Evolutionary conservation across 2,797 vertebrate species (phyloP), one percentile per base, ranked within the genome.

Genomic region (Myiotriccus ornatus): DNA sequence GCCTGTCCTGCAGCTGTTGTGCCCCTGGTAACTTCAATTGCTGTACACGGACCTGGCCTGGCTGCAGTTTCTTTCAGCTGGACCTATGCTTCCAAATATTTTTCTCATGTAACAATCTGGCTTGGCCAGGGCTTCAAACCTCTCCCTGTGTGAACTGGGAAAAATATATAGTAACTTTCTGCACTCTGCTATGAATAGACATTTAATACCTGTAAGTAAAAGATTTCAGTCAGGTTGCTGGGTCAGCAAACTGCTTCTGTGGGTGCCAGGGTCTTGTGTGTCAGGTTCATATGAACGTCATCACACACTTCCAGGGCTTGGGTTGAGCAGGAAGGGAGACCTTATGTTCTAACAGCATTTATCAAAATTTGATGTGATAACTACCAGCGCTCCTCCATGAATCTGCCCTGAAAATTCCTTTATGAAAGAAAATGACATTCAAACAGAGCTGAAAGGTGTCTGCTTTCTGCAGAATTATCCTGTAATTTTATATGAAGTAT

Each of bases 1-100:
- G 43, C 71, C 79, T 95, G 84, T 96, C 92, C 67, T 97, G 87
- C 97, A 97, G 96, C 95, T 98, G 95, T 89, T 97, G 85, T 89
- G 78, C 80, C 93, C 86, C 89, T 74, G 41, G 68, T 90, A 96
- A 80, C 84, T 95, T 95, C 91, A 89, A 7, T 47, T 94, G 81
- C 89, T 96, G 63, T 96, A 71, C 63, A 57, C 63, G 90, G 73
- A 73, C 67, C 86, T 96, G 80, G 71, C 37, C 63, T 39, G 27
- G 84, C 32, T 95, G 76, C 79, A 89, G 24, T 87, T 96, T 91
- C 92, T 62, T 96, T 92, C 95, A 84, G 56, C 52, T 91, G 84
- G 55, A 96, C 94, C 69, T 94, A 37, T 93, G 83, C 62, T 79
- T 96, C 76, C 90, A 96, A 92, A 71, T 46, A 87, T 94, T 95